Evolutionary conservation across 2,888 invertebrate genomes (phyloP).

Genomic region (Alcis repandata): DNA sequence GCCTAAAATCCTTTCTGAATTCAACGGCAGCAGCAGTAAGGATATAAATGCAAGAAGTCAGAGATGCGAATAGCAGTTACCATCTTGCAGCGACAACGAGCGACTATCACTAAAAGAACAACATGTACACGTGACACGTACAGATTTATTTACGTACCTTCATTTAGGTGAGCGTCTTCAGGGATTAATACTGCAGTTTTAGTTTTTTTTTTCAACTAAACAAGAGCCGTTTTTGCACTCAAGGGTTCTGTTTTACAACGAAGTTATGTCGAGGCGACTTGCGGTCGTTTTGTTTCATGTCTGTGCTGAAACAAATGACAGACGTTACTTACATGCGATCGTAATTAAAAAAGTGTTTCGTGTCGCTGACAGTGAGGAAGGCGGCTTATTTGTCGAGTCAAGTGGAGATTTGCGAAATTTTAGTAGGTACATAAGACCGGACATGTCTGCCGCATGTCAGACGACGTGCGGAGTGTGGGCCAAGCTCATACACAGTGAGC

Average conservation of each 20-base stretch:
- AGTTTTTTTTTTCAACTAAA: conserved; percentile 41
- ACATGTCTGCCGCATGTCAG: too few relatives aligned
- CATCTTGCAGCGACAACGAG: conserved; percentile 35
- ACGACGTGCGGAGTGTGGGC: too few relatives aligned
- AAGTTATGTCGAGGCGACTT: conserved; percentile 35
- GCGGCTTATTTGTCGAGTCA: conserved; percentile 30
- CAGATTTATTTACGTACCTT: conserved; percentile 45
- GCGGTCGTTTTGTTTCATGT: conserved; percentile 39
- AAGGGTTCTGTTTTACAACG: conserved; percentile 35
- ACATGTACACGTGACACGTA: conserved; percentile 30
- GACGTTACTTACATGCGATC: conserved; percentile 44
- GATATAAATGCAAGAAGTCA: background rate
- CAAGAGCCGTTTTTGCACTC: conserved; percentile 38
- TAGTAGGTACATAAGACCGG: too few relatives aligned
- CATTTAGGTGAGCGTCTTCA: conserved; percentile 39
- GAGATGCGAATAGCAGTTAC: background rate
- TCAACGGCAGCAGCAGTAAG: background rate
- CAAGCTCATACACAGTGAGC: too few relatives aligned
- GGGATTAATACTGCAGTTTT: conserved; percentile 42
- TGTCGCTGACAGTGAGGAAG: conserved; percentile 65
- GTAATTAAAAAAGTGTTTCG: conserved; percentile 54
- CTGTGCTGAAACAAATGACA: conserved; percentile 43
- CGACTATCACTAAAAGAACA: conserved; percentile 41
- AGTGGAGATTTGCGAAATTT: background rate
- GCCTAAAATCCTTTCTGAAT: background rate